Evolutionary conservation across 2,113 vertebrate genomes (phyloP), one percentile per base, ranked within the genome.

Genomic region (Labeo rohita): DNA sequence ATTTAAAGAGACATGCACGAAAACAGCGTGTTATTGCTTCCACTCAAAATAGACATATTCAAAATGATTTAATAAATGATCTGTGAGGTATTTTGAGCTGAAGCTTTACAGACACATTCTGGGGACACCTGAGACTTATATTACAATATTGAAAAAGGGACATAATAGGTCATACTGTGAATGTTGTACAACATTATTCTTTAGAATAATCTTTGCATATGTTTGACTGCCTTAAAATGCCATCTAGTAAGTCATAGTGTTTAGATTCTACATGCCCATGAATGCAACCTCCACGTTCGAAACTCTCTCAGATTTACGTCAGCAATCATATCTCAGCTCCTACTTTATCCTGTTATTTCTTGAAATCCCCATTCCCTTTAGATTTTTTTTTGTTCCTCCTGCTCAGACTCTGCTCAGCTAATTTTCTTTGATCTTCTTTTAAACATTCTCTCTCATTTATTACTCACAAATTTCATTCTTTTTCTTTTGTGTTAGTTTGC

Each of bases 351-450:
- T 66, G 23, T 15, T 66, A 34, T 66, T 66, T 34, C 6, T 13
- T 18, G 16, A 72, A 72, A 73, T 73, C 70, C 70, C 28, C n/a
- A 28, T 65, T 65, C n/a, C 61, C 61, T 28, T 43, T 73, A 45
- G 36, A 23, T n/a, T 13, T 28, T 28, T 28, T 47, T n/a, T 9
- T 73, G 3, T 11, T 10, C 21, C 45, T 9, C 59, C 3, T 68
- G 28, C 23, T 52, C 59, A 15, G 21, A 83, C 18, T 66, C 59
- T 10, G n/a, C n/a, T 63, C 61, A 28, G 10, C 10, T 65, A 2
- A 28, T 77, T 16, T 70, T 28, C 36, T 59, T 13, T 75, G 12
- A 18, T 52, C 10, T 34, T 83, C 23, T 16, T 39, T 74, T 23
- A 74, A 74, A 49, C 72, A 49, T 50, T 66, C 11, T 81, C 28